These are phyloP conservation scores for Euzophera pinguis DNA, from an alignment of 2,888 invertebrate species.

Conservation along the genomic window DNA sequence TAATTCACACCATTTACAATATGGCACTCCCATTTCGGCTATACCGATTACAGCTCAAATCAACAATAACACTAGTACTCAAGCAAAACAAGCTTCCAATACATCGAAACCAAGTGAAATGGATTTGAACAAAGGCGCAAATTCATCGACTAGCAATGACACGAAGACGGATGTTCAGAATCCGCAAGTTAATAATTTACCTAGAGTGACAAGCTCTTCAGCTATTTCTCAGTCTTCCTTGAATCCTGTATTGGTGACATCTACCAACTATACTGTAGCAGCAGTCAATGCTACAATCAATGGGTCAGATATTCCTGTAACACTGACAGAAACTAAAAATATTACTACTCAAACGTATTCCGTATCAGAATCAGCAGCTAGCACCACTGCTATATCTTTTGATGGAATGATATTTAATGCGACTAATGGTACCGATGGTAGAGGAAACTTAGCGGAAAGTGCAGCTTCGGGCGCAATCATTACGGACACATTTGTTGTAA, in stretches of 20 bases:
- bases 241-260: background rate
- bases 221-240: background rate
- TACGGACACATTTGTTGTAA: background rate
- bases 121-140: too few species aligned
- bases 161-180: background rate
- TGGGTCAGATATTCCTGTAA: background rate
- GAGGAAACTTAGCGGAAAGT: background rate
- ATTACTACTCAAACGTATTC: slow-evolving; percentile 5
- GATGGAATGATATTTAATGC: background rate
- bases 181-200: background rate
- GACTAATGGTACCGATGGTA: background rate
- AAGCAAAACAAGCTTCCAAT: too few species aligned
- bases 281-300: background rate
- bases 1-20: too few species aligned
- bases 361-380: background rate
- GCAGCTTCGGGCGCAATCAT: background rate
- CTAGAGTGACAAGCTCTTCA: background rate
- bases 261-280: background rate
- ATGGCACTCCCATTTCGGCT: too few species aligned
- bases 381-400: background rate
- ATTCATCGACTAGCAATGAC: too few species aligned
- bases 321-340: background rate
- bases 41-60: too few species aligned
- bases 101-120: too few species aligned
- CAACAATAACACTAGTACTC: too few species aligned